These are phyloP conservation scores for Mythimna vitellina DNA, from an alignment of 2,888 invertebrate genomes.

Conservation along the genomic window DNA sequence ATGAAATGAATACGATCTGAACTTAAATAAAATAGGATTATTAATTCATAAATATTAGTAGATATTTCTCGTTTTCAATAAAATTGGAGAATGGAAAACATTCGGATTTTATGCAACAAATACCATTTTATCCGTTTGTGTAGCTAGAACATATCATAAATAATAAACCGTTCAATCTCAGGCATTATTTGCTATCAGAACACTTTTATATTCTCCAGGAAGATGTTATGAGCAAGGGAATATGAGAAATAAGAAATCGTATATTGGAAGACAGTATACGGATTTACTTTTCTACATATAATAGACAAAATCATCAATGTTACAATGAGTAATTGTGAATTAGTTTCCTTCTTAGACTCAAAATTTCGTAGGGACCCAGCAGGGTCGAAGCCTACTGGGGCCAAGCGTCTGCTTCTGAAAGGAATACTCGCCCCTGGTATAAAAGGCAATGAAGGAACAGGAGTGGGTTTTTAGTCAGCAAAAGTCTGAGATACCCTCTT, in stretches of 20 bases:
- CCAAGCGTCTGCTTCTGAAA: too few species aligned
- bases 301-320: too few species aligned
- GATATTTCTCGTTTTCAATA: constrained; percentile 12
- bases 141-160: constrained; percentile 40
- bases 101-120: constrained; percentile 42
- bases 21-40: background rate
- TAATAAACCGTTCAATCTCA: constrained; percentile 54
- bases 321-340: too few species aligned
- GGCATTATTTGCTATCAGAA: constrained; percentile 51
- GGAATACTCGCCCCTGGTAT: too few species aligned
- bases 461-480: too few species aligned
- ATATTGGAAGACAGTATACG: constrained; percentile 2
- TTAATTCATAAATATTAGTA: background rate
- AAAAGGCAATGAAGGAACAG: too few species aligned
- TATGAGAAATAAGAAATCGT: constrained; percentile 35
- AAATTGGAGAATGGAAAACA: constrained; percentile 10
- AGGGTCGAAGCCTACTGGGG: too few species aligned
- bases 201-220: constrained; percentile 40
- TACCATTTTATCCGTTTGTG: constrained; percentile 27
- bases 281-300: background rate
- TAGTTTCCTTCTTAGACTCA: too few species aligned
- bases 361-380: too few species aligned
- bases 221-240: constrained; percentile 23
- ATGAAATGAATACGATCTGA: background rate
- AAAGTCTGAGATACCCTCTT: too few species aligned